Evolutionary conservation across 2,888 invertebrate genomes (phyloP), one percentile per base, ranked within the genome.

Genomic region (Agrochola lota): DNA sequence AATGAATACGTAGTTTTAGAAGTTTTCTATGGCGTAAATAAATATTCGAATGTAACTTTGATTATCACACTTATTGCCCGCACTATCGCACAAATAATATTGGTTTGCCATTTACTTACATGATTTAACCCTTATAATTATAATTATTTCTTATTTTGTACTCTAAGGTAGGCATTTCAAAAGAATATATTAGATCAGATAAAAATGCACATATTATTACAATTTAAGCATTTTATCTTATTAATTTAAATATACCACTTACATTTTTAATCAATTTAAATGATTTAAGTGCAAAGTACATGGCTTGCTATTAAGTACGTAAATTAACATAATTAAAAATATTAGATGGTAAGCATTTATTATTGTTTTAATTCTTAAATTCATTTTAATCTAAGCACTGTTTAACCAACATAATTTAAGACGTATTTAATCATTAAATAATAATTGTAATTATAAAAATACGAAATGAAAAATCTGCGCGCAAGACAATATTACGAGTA

Each of bases 401-500:
- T 78, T 77, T 87, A 87, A 86, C 71, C 80, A 76, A 84, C 66
- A 69, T 80, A 85, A 77, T 79, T 83, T 86, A 87, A 80, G 78
- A 63, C 23, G 57, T 80, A 85, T 78, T 81, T 84, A 86, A 85
- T 76, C 75, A 79, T 81, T 85, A 81, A 86, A 83, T 85, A 78
- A 75, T 89, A 85, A 63, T 59, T 80, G 60, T 80, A 84, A 83
- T 78, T 85, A 88, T 83, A 86, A 81, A 74, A 85, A 85, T 86
- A 89, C 83, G 78, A 75, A 79, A 85, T 76, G 77, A 87, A 87
- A 88, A 89, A 88, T 89, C 94, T 95, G 95, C 91, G 94, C 90
- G 91, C 90, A 92, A 81, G 95, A 95, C 95, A 95, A 94, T 95
- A 95, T 91, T 88, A 86, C 79, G 88, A 87, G 82, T 84, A 86